These are phyloP conservation scores for Xiphophorus birchmanni DNA, from an alignment of 2,797 vertebrate species.

Conservation along the genomic window DNA sequence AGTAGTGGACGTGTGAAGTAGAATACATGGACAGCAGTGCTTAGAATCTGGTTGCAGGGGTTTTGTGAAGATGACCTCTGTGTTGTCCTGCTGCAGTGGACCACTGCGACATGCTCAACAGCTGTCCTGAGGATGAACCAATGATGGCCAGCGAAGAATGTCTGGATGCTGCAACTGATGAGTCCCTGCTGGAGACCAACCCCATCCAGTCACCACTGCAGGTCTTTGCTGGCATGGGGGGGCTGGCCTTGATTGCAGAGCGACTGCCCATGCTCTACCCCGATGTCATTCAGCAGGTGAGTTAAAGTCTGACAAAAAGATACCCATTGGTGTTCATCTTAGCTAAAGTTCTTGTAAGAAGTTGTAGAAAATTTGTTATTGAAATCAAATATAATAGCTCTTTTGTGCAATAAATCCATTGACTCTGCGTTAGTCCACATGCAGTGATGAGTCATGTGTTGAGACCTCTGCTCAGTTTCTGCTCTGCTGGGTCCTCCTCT, in stretches of 20 bases:
- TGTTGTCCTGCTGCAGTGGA: constrained; percentile 76
- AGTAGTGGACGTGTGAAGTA: background rate
- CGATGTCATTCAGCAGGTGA: constrained; percentile 97
- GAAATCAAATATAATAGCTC: background rate
- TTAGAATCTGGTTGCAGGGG: background rate
- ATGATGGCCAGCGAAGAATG: constrained; percentile 91
- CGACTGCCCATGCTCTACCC: constrained; percentile 98
- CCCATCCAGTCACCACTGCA: constrained; percentile 97
- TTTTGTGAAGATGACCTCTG: constrained; percentile 32
- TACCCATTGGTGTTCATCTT: background rate
- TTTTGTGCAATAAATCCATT: background rate
- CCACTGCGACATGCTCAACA: constrained; percentile 90
- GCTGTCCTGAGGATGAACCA: constrained; percentile 92
- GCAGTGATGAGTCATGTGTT: background rate
- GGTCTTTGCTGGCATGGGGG: constrained; percentile 98
- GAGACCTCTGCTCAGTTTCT: background rate
- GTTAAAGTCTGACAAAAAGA: background rate
- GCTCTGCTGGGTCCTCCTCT: constrained; percentile 9
- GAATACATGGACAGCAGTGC: background rate
- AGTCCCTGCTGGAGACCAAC: constrained; percentile 92
- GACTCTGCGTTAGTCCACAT: background rate
- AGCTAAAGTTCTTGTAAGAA: background rate
- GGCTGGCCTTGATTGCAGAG: constrained; percentile 96
- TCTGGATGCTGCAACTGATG: constrained; percentile 89
- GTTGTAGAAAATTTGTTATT: background rate